phyloP scores from a whole-genome alignment of 2,888 invertebrate species.

The Clepsis dumicolana region DNA sequence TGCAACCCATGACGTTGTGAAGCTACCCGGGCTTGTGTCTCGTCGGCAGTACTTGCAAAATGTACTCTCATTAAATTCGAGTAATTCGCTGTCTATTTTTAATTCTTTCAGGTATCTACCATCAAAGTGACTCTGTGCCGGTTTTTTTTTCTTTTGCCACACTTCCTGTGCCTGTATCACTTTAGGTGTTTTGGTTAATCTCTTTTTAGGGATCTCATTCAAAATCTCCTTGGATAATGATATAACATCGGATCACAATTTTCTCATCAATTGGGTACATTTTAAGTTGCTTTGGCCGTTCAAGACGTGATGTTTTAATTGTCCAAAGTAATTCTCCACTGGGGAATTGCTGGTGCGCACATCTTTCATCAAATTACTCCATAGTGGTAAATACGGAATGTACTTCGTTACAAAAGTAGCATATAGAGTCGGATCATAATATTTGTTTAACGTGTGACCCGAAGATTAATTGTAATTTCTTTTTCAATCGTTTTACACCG shows the following conservation, averaged over 20 bases:
- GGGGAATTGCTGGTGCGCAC: constrained; percentile 5
- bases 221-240: constrained; percentile 15
- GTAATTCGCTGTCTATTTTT: not conserved
- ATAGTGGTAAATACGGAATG: constrained; percentile 13
- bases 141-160: constrained; percentile 17
- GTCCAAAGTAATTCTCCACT: constrained; percentile 19
- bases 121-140: not conserved
- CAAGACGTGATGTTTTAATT: constrained; percentile 9
- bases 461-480: not conserved
- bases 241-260: constrained; percentile 6
- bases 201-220: constrained; percentile 14
- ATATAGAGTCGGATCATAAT: constrained; percentile 2
- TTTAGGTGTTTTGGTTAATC: constrained; percentile 6
- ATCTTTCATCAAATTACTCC: constrained; percentile 15
- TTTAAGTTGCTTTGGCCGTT: constrained; percentile 18
- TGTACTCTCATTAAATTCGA: constrained; percentile 6
- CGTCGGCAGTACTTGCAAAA: constrained; percentile 6
- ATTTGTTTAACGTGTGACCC: not conserved
- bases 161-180: not conserved
- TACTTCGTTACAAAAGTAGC: constrained; percentile 16
- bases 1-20: constrained; percentile 3
- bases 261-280: constrained; percentile 7
- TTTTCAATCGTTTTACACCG: constrained; percentile 2
- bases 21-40: not conserved
- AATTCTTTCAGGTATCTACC: constrained; percentile 1